Evolutionary conservation across 2,888 invertebrate species (phyloP).

Genomic region (Druceiella hillmani): DNA sequence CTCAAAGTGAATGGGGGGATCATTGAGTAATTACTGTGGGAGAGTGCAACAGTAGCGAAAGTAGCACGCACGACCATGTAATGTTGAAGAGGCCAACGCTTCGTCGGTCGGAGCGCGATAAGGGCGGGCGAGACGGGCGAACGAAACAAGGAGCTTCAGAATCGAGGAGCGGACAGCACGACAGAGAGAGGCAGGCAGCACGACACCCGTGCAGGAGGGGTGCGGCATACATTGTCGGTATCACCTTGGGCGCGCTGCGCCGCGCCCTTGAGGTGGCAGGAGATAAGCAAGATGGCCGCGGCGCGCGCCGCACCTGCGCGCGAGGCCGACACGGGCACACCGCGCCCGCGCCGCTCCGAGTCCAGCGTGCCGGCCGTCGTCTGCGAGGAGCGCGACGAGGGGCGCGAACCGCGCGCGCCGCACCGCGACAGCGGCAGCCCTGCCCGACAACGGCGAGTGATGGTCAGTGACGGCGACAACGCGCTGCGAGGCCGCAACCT

Average conservation of each 20-base stretch:
- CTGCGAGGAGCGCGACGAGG: conserved; percentile 41
- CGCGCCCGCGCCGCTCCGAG: conserved; percentile 53
- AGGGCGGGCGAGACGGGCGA: conserved; percentile 6
- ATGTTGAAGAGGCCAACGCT: neutral
- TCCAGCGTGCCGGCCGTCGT: conserved; percentile 41
- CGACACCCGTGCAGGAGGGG: conserved; percentile 41
- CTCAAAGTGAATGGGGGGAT: too few species aligned
- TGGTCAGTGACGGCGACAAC: neutral
- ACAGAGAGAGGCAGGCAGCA: conserved; percentile 30
- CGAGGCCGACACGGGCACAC: conserved; percentile 70
- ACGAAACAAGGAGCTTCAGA: neutral
- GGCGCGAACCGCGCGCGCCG: conserved; percentile 45
- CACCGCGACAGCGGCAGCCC: too few species aligned
- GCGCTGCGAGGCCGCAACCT: conserved; percentile 54
- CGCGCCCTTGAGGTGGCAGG: conserved; percentile 71
- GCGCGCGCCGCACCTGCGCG: conserved; percentile 91
- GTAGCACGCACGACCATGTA: too few species aligned
- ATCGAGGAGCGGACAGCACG: conserved; percentile 7
- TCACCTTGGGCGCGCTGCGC: conserved; percentile 55
- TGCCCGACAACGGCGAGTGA: conserved; percentile 55
- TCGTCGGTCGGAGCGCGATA: too few species aligned
- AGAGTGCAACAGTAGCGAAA: too few species aligned
- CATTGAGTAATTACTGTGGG: too few species aligned
- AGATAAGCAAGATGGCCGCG: conserved; percentile 93
- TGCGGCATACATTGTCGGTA: conserved; percentile 51